Evolutionary conservation across 2,888 invertebrate species (phyloP), one percentile per base, ranked within the genome.

Genomic region (Tridacna crocea): DNA sequence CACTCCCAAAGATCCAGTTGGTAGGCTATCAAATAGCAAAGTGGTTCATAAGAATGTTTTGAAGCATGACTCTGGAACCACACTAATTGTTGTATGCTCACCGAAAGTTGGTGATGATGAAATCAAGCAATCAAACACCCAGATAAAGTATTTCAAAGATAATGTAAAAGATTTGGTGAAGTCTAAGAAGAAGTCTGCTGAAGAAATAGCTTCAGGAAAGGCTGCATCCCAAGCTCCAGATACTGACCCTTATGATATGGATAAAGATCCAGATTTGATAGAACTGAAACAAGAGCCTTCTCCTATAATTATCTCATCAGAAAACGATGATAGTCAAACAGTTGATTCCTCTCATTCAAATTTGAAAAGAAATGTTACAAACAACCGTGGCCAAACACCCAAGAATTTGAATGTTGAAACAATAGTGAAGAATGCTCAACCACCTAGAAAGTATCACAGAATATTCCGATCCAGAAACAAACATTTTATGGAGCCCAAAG

Each of bases 21-120:
- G 89, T 22, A 82, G 86, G 55, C 82, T 90, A 46, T 86, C 88
- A 48, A 89, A 90, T 68, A 90, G 90, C 77, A 89, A 88, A 77
- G 90, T 90, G 66, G 87, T 90, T 46, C 89, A 89, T 79, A 86
- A 88, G 83, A 88, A 85, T 86, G 88, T 89, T 70, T 84, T 90
- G 27, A 91, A 90, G 82, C 89, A 89, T 83, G 88, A 90, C 66
- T 85, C 90, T 63, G 91, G 91, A 11, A 91, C 91, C 55, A 91
- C 91, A 27, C 80, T 92, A 24, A 91, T 92, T 66, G 92, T 92
- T 63, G 90, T 92, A n/a, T 92, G 91, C 75, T 91, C 91, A 58
- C 91, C 91, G 19, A 91, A 91, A 85, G 88, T 86, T 51, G 88
- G 87, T 27, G 87, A 87, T 46, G 87, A 87, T 46, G 90, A 91